A percentile compares a stretch with the other conserved stretches of the same genome.
These are phyloP conservation scores for Coregonus ussuriensis DNA, from an alignment of 2,797 vertebrate genomes.

Conservation along the genomic window DNA sequence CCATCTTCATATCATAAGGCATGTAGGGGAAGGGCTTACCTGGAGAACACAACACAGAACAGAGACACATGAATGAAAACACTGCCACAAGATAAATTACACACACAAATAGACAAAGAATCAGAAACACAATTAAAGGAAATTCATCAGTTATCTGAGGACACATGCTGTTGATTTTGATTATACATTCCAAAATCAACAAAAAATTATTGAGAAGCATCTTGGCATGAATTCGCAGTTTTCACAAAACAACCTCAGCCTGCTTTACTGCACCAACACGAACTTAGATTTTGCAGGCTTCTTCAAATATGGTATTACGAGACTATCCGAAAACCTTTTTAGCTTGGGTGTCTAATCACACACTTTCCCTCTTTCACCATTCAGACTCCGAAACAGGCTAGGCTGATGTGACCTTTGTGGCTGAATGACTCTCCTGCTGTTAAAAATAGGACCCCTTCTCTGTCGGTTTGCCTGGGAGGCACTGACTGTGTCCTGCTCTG, in stretches of 20 bases:
- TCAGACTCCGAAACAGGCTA: conserved; percentile 21
- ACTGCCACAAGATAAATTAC: neutral
- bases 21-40: conserved; percentile 87
- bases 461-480: conserved; percentile 34
- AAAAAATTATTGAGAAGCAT: neutral
- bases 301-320: neutral
- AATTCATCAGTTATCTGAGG: too few relatives aligned
- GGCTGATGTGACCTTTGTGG: conserved; percentile 36
- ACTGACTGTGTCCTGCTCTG: conserved; percentile 18
- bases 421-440: conserved; percentile 21
- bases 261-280: too few relatives aligned
- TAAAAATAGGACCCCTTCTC: conserved; percentile 19
- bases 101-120: too few relatives aligned
- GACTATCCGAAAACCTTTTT: neutral
- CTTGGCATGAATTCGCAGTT: neutral
- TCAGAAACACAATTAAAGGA: too few relatives aligned
- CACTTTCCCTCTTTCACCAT: neutral
- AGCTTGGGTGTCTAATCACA: conserved; percentile 40
- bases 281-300: neutral
- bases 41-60: conserved; percentile 62
- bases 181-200: neutral
- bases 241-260: neutral
- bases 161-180: neutral
- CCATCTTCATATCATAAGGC: conserved; percentile 86
- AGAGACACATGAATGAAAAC: neutral